Evolutionary conservation across 2,888 invertebrate genomes (phyloP), one percentile per base, ranked within the genome.

Genomic region (Himalopsyche tibetana): DNA sequence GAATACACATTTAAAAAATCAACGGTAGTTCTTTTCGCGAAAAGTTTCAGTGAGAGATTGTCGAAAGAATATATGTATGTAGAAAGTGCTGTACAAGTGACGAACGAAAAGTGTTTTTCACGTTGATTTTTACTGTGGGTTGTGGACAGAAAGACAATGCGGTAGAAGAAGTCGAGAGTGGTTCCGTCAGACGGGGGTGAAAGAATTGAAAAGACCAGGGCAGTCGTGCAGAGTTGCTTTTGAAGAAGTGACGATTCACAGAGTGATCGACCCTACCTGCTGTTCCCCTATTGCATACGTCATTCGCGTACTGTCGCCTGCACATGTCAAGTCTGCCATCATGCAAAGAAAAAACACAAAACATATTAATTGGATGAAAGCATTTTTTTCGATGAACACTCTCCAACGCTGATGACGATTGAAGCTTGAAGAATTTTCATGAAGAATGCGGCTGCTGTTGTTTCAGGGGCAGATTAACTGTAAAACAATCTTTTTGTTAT

Each of bases 321-420:
- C 98, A 98, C 98, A 98, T 98, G 96, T 98, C 98, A 96, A 98
- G 97, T 97, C 98, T 98, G 97, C 93, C 97, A 97, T 92, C 82
- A 94, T 92, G 94, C 93, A 93, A 94, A 94, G 91, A 93, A 92
- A 92, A 92, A 92, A 92, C 92, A 90, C 84, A 84, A 12, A 28
- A 74, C 19, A 80, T 80, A 92, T 84, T 84, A 84, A 56, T 84
- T 74, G 9, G 15, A 3, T 15, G 36, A 74, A 74, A 8, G 38
- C 15, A 74, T 63, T 19, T 28, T 19, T 63, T 74, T 38, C 3
- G 5, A 74, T 12, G 38, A 15, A 15, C 15, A 15, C 11, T 36
- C 74, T 38, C 74, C 74, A 74, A 74, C 74, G 74, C 36, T 74
- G 74, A 36, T 5, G 19, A 74, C 4, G 74, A 4, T 15, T 51